Conservation (phyloP, 2,113 vertebrate genomes). For the Anguilla rostrata region DNA sequence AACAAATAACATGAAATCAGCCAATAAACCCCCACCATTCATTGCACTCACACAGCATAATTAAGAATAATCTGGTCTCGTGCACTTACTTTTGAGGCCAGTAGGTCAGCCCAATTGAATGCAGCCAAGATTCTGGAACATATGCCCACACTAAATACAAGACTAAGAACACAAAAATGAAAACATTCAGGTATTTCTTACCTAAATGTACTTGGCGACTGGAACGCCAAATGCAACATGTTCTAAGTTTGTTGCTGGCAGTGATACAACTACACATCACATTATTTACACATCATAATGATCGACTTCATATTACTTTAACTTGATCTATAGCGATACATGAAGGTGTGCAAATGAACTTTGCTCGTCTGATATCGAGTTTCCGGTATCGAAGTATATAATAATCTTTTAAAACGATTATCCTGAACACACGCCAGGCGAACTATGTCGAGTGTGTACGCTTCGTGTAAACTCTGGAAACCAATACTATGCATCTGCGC, state of each 20-base stretch:
- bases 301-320: too few species aligned
- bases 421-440: neutral
- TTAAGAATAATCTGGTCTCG: neutral
- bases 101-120: constrained; percentile 87
- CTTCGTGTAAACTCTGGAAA: too few species aligned
- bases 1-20: neutral
- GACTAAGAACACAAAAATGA: constrained; percentile 60
- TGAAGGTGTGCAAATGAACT: too few species aligned
- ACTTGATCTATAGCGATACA: too few species aligned
- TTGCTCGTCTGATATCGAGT: too few species aligned
- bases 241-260: too few species aligned
- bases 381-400: too few species aligned
- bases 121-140: constrained; percentile 87
- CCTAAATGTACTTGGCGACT: neutral
- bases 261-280: too few species aligned
- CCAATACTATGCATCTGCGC: too few species aligned
- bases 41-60: neutral
- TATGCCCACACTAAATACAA: constrained; percentile 93
- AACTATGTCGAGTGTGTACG: neutral
- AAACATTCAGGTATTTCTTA: neutral
- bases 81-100: constrained; percentile 96
- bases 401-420: too few species aligned
- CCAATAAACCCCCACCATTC: neutral
- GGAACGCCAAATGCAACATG: too few species aligned
- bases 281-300: too few species aligned